These are phyloP conservation scores for Coptodon bakossiorum DNA, from an alignment of 2,113 vertebrate species.

Conservation along the genomic window DNA sequence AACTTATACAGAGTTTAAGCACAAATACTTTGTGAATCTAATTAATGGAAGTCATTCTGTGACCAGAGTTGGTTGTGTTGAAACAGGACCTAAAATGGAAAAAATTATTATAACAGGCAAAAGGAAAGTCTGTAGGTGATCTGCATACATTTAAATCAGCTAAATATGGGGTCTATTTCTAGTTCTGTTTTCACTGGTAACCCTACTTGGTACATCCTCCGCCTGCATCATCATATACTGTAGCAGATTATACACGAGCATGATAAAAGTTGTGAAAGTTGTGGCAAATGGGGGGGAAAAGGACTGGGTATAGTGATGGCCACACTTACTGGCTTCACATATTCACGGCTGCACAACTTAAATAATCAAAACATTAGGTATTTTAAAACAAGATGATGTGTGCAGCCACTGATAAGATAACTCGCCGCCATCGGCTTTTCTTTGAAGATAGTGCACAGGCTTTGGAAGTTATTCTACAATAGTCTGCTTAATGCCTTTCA, in stretches of 20 bases:
- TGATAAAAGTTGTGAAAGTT: neutral
- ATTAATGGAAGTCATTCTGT: neutral
- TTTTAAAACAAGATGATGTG: neutral
- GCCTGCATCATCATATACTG: neutral
- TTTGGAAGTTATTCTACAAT: neutral
- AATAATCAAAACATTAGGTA: neutral
- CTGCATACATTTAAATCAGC: neutral
- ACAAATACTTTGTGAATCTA: neutral
- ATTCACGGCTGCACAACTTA: neutral
- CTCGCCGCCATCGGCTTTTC: neutral
- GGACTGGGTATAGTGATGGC: neutral
- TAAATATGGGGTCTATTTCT: neutral
- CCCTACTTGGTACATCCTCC: neutral
- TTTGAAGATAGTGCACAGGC: neutral
- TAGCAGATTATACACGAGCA: neutral
- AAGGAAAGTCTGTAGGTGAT: neutral
- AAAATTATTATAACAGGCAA: neutral
- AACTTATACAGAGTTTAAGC: neutral
- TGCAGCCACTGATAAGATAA: neutral
- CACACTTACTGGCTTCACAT: neutral
- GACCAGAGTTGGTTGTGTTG: neutral
- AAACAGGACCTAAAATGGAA: neutral
- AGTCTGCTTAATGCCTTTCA: neutral
- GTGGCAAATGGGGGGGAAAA: neutral
- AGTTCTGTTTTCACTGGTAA: neutral